These are phyloP conservation scores for Lepidocyrtinus sp. DNA, from an alignment of 2,888 invertebrate species.

Conservation along the genomic window DNA sequence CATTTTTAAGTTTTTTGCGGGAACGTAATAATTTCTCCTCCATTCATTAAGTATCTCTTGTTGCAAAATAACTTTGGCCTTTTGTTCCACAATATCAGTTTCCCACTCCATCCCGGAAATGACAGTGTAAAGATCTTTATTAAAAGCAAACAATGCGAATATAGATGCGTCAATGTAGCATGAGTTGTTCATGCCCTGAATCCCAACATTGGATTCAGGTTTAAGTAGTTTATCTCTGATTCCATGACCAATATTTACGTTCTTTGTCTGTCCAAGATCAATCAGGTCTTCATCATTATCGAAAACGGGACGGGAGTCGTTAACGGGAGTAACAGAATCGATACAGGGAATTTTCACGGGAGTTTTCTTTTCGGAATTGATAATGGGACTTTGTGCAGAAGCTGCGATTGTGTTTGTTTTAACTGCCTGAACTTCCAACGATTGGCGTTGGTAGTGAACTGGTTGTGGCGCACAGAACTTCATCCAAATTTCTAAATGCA, in stretches of 20 bases:
- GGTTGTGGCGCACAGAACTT: neutral
- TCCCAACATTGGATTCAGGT: no score
- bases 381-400: neutral
- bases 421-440: neutral
- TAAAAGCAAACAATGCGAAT: conserved; percentile 1
- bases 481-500: neutral
- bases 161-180: conserved; percentile 7
- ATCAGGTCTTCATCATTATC: no score
- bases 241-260: neutral
- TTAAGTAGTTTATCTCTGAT: neutral
- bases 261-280: neutral
- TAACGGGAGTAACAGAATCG: no score
- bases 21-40: neutral
- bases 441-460: neutral
- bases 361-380: neutral
- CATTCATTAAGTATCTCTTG: neutral
- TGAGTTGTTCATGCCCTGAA: conserved; percentile 1
- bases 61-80: neutral
- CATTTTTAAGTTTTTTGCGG: neutral
- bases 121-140: neutral
- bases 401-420: neutral
- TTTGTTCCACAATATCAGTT: neutral
- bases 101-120: neutral
- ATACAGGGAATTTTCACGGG: neutral
- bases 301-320: no score